A percentile compares a stretch with the other conserved stretches of the same genome.
Evolutionary conservation across 2,113 vertebrate species (phyloP).

Genomic region (Glareola pratincola): DNA sequence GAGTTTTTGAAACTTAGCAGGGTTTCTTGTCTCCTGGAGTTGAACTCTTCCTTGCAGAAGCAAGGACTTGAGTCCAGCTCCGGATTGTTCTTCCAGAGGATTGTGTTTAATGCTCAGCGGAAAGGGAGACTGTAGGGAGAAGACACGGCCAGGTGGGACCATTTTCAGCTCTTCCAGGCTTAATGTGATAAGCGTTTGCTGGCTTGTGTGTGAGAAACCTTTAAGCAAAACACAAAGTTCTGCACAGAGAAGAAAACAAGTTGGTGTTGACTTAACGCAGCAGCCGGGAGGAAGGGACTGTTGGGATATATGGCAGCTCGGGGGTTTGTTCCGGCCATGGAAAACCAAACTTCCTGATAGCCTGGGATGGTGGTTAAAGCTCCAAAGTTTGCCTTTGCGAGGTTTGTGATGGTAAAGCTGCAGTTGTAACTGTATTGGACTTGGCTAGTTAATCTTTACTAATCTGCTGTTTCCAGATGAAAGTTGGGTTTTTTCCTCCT

Average conservation of each 20-base stretch:
- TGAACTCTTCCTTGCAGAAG: background rate
- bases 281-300: background rate
- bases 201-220: background rate
- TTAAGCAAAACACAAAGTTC: background rate
- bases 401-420: background rate
- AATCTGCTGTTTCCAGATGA: background rate
- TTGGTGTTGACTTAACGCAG: accelerated
- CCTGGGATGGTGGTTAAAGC: background rate
- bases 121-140: background rate
- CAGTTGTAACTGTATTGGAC: background rate
- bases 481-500: background rate
- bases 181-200: background rate
- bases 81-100: background rate
- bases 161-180: background rate
- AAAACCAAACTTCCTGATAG: background rate
- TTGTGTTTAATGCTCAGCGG: background rate
- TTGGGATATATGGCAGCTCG: background rate
- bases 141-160: accelerated
- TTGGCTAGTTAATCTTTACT: background rate
- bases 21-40: background rate
- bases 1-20: background rate
- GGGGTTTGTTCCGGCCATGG: background rate
- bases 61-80: background rate
- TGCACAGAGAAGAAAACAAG: background rate
- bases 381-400: background rate